Evolutionary conservation across 2,797 vertebrate genomes (phyloP), one percentile per base, ranked within the genome.

Genomic region (Sorex maritimensis): DNA sequence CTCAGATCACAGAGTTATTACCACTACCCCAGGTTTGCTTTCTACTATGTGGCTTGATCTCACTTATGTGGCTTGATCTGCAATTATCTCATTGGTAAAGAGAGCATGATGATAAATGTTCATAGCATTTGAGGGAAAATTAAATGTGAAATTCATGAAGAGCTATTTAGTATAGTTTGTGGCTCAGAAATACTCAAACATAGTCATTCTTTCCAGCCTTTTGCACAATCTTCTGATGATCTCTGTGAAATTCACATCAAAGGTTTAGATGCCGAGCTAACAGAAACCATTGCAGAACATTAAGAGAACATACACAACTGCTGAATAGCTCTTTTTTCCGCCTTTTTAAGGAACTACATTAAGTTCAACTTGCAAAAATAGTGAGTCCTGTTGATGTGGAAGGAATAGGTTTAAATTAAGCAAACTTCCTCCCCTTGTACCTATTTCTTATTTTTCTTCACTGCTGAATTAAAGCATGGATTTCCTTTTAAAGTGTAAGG

Each of bases 281-380:
- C 61, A 7, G 49, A 71, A 86, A 67, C 46, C 7, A n/a, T 14
- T 30, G 15, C 4, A 55, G 4, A 55, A 34, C 28, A 38, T 24
- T 75, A 34, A 4, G 63, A 52, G 34, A 89, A n/a, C 10, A 34
- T 0, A 24, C 1, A 6, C 11, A 81, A 61, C 24, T 80, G 23
- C 41, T 77, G 24, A 74, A 58, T 15, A 81, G 17, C 30, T 91
- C 52, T 93, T 72, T 67, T 79, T 81, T 46, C 28, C 23, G 28
- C 49, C 8, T 67, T 75, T 75, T 49, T n/a, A 73, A 67, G 46
- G 89, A 86, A 75, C 21, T 67, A 82, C 69, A 91, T 58, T 80
- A 91, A 83, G 38, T 65, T 88, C 69, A 93, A 72, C 72, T 83
- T 93, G 44, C 24, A 93, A 90, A 78, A 89, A 81, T 84, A 93